phyloP scores from a whole-genome alignment of 2,888 invertebrate genomes.

The Ophioninae sp. region DNA sequence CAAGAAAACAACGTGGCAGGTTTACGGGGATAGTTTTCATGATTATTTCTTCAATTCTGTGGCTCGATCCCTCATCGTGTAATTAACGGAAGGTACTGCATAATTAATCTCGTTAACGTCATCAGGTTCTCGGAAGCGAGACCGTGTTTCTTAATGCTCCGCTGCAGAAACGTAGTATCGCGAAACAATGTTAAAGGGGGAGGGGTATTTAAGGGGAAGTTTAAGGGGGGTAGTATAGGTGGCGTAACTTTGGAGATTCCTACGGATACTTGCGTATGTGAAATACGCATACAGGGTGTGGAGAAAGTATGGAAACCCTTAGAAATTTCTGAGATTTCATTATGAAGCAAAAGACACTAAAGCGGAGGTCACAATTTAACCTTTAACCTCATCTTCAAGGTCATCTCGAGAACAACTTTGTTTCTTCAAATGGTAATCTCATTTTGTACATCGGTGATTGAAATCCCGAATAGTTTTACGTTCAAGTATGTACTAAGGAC shows the following conservation, averaged over 20 bases:
- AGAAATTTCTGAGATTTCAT: too few relatives aligned
- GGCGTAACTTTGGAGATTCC: constrained; percentile 43
- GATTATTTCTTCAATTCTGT: neutral
- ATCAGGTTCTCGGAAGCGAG: constrained; percentile 41
- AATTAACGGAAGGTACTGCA: constrained; percentile 35
- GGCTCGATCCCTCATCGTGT: constrained; percentile 9
- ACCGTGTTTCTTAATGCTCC: constrained; percentile 43
- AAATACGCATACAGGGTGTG: too few relatives aligned
- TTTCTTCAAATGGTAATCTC: too few relatives aligned
- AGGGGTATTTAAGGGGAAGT: too few relatives aligned
- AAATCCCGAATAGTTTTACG: too few relatives aligned
- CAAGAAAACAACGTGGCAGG: neutral
- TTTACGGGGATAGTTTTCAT: neutral
- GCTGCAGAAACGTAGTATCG: constrained; percentile 36
- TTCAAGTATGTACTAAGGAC: too few relatives aligned
- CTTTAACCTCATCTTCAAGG: too few relatives aligned
- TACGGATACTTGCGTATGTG: constrained; percentile 11
- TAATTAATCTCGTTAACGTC: constrained; percentile 51
- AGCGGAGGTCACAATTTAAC: too few relatives aligned
- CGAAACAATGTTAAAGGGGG: constrained; percentile 51
- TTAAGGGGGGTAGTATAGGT: neutral
- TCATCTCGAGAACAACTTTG: too few relatives aligned
- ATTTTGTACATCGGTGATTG: too few relatives aligned
- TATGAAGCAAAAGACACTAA: too few relatives aligned
- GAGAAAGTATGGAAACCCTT: too few relatives aligned